These are phyloP conservation scores for Rosalia funebris DNA, from an alignment of 2,888 invertebrate genomes.

Conservation along the genomic window DNA sequence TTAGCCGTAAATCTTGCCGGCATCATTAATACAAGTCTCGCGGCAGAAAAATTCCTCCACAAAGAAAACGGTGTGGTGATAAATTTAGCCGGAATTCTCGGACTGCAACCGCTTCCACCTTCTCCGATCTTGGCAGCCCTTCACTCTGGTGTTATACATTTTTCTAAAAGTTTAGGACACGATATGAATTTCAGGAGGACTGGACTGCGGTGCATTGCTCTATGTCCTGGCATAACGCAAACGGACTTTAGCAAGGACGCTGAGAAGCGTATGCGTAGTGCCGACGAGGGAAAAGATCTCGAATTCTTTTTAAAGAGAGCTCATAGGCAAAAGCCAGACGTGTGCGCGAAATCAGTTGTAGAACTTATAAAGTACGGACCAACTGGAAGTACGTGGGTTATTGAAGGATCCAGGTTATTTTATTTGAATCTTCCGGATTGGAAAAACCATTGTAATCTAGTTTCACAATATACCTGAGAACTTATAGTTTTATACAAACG, in stretches of 20 bases:
- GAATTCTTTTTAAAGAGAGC: constrained; percentile 40
- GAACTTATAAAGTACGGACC: constrained; percentile 55
- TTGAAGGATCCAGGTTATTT: constrained; percentile 57
- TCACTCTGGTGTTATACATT: constrained; percentile 59
- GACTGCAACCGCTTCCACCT: constrained; percentile 62
- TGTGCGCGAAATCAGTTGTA: constrained; percentile 54
- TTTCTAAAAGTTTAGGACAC: constrained; percentile 58
- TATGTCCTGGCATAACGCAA: constrained; percentile 61
- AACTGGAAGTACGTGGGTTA: constrained; percentile 58
- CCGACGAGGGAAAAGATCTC: constrained; percentile 45
- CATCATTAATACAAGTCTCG: constrained; percentile 32
- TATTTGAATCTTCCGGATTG: constrained; percentile 48
- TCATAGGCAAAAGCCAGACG: constrained; percentile 53
- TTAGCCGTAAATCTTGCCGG: constrained; percentile 59
- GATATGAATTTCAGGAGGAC: constrained; percentile 53
- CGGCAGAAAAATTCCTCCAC: constrained; percentile 12
- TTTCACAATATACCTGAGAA: constrained; percentile 38
- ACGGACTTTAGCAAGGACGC: constrained; percentile 55
- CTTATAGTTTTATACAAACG: neutral
- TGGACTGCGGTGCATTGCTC: constrained; percentile 59
- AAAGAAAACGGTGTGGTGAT: constrained; percentile 65
- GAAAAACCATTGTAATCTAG: constrained; percentile 34
- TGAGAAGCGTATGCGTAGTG: constrained; percentile 47
- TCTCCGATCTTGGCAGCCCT: constrained; percentile 65
- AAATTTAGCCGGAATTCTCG: constrained; percentile 66